A percentile compares a stretch with the other conserved stretches of the same genome.
These are phyloP conservation scores for Halichondria panicea DNA, from an alignment of 37 sponge, comb jelly and placozoan genomes.

Conservation along the genomic window DNA sequence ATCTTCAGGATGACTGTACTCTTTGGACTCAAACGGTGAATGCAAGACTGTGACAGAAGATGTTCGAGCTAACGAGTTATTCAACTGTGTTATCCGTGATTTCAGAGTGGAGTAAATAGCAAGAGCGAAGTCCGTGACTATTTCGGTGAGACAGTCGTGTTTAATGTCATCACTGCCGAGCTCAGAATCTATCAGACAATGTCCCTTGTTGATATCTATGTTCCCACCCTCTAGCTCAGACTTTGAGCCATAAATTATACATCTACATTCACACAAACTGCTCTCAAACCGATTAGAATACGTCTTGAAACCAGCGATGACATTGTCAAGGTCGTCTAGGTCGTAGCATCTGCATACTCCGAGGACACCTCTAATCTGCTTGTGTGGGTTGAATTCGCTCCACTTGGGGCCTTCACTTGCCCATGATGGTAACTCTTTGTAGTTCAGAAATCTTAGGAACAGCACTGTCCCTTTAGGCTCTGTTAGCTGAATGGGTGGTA, in stretches of 20 bases:
- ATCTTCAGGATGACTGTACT: not conserved
- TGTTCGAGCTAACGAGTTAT: not conserved
- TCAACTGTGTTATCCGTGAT: not conserved
- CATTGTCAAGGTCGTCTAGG: slow-evolving; percentile 19
- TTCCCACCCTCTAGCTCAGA: slow-evolving; percentile 6
- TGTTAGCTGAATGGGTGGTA: slow-evolving; percentile 42
- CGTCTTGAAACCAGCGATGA: not conserved
- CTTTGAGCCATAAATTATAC: slow-evolving; percentile 43
- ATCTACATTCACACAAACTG: slow-evolving; percentile 19
- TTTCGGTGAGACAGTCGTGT: not conserved
- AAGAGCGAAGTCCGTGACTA: not conserved
- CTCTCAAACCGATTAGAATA: not conserved
- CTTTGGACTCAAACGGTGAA: not conserved
- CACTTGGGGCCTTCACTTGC: slow-evolving; percentile 21
- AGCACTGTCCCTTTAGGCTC: slow-evolving; percentile 38
- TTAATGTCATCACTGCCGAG: not conserved
- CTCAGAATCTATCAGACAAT: not conserved
- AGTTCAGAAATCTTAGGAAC: slow-evolving; percentile 43
- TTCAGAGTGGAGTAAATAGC: slow-evolving; percentile 4
- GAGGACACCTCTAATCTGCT: slow-evolving; percentile 48
- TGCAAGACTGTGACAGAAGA: not conserved
- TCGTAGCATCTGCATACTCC: slow-evolving; percentile 36
- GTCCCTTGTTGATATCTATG: not conserved
- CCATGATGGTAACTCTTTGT: slow-evolving; percentile 31
- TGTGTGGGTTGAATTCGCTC: slow-evolving; percentile 45